phyloP scores from a whole-genome alignment of 2,888 invertebrate species.

The Calliphora vomitoria region DNA sequence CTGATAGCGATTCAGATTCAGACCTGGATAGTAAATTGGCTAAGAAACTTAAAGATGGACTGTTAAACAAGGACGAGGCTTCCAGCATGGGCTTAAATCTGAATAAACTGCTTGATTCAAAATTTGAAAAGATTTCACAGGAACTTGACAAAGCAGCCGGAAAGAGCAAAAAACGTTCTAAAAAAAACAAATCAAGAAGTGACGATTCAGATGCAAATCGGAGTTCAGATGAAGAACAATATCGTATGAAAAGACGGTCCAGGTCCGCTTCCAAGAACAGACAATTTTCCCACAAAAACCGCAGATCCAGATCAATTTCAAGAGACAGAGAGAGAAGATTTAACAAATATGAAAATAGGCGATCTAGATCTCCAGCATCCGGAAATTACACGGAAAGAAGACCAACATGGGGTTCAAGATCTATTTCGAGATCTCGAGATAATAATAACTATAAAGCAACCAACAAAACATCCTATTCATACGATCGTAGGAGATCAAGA shows the following conservation, averaged over 20 bases:
- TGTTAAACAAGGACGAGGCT: conserved; percentile 77
- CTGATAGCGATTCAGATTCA: conserved; percentile 78
- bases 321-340: background rate
- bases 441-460: background rate
- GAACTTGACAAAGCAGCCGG: conserved; percentile 83
- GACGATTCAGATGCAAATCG: background rate
- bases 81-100: conserved; percentile 79
- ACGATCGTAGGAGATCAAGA: conserved; percentile 3
- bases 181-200: conserved; percentile 52
- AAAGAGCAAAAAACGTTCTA: conserved; percentile 75
- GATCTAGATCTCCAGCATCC: background rate
- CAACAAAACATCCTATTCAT: too few species aligned
- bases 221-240: background rate
- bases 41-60: conserved; percentile 87
- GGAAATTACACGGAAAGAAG: background rate
- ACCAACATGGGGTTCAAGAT: conserved; percentile 10
- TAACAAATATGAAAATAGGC: conserved; percentile 12
- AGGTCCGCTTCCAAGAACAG: conserved; percentile 6
- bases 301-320: conserved; percentile 49
- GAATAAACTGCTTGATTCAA: conserved; percentile 82
- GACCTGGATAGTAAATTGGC: conserved; percentile 89
- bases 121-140: conserved; percentile 83
- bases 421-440: conserved; percentile 25
- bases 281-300: background rate
- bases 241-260: background rate